Evolutionary conservation across 2,888 invertebrate species (phyloP).

Genomic region (Latrodectus elegans): DNA sequence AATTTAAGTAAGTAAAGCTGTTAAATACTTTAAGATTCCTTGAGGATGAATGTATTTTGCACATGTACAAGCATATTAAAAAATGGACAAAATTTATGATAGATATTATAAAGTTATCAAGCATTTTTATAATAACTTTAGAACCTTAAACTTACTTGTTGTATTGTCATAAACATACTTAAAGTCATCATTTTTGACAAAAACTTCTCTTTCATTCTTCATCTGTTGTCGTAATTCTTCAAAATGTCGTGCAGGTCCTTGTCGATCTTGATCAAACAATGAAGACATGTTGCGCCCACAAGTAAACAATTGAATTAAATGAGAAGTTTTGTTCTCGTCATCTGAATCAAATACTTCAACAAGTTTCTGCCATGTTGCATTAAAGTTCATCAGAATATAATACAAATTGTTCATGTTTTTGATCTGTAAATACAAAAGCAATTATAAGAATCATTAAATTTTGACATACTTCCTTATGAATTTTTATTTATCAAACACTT

Average conservation of each 20-base stretch:
- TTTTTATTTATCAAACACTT: too few species aligned
- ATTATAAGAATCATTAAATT: neutral
- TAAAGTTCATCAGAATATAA: slow-evolving; percentile 34
- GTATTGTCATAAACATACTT: slow-evolving; percentile 70
- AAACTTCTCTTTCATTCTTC: slow-evolving; percentile 68
- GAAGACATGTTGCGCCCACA: slow-evolving; percentile 70
- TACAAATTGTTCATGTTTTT: slow-evolving; percentile 35
- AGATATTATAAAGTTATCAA: neutral
- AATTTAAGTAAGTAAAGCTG: too few species aligned
- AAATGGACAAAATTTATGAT: neutral
- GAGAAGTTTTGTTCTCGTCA: slow-evolving; percentile 65
- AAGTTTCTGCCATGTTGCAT: slow-evolving; percentile 41
- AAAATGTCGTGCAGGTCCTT: slow-evolving; percentile 69
- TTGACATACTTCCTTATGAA: too few species aligned
- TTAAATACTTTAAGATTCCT: too few species aligned
- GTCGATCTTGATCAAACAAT: slow-evolving; percentile 68
- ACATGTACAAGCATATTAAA: neutral
- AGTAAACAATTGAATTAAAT: slow-evolving; percentile 67
- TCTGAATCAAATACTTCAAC: slow-evolving; percentile 45
- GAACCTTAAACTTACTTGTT: slow-evolving; percentile 65
- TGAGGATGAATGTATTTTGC: too few species aligned
- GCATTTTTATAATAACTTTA: neutral
- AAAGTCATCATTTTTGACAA: slow-evolving; percentile 66
- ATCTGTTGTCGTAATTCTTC: slow-evolving; percentile 70
- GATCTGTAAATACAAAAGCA: slow-evolving; percentile 24